Conservation (phyloP, 2,113 vertebrate species). For the Tetraodon nigroviridis region DNA sequence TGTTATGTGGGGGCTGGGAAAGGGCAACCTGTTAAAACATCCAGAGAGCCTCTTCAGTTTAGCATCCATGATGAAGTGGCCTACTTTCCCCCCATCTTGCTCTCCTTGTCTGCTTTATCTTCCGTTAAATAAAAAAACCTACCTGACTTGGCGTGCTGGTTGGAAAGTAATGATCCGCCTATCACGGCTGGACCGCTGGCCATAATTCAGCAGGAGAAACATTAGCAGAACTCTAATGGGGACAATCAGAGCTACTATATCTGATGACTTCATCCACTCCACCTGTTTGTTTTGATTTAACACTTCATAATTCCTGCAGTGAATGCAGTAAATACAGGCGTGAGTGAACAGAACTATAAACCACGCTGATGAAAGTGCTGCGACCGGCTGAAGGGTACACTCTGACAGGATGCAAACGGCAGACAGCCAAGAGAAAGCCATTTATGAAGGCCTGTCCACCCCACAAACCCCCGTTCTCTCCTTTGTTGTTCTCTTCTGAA, state of each 20-base stretch:
- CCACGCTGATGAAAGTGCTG: constrained; percentile 23
- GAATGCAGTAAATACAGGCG: constrained; percentile 49
- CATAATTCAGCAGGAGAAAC: constrained; percentile 41
- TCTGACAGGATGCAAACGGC: constrained; percentile 17
- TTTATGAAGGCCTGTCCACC: constrained; percentile 41
- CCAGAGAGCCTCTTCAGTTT: constrained; percentile 33
- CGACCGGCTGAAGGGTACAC: constrained; percentile 39
- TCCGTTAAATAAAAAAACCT: constrained; percentile 24
- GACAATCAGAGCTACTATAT: constrained; percentile 56
- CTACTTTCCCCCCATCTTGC: constrained; percentile 18
- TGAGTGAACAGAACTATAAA: constrained; percentile 50
- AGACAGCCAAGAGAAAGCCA: constrained; percentile 29
- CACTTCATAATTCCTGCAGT: constrained; percentile 46
- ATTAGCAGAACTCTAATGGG: constrained; percentile 37
- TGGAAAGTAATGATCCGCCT: constrained; percentile 54
- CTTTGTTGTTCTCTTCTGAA: constrained; percentile 46
- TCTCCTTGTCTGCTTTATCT: constrained; percentile 6
- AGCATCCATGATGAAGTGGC: constrained; percentile 36
- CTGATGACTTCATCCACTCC: constrained; percentile 56
- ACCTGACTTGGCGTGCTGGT: constrained; percentile 24
- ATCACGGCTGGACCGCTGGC: constrained; percentile 42
- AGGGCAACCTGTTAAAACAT: constrained; percentile 28
- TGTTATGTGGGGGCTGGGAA: constrained; percentile 38
- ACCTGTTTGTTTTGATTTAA: constrained; percentile 51
- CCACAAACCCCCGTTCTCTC: constrained; percentile 16